Conservation (phyloP, 1,140 invertebrate species). For the Wasmannia auropunctata region DNA sequence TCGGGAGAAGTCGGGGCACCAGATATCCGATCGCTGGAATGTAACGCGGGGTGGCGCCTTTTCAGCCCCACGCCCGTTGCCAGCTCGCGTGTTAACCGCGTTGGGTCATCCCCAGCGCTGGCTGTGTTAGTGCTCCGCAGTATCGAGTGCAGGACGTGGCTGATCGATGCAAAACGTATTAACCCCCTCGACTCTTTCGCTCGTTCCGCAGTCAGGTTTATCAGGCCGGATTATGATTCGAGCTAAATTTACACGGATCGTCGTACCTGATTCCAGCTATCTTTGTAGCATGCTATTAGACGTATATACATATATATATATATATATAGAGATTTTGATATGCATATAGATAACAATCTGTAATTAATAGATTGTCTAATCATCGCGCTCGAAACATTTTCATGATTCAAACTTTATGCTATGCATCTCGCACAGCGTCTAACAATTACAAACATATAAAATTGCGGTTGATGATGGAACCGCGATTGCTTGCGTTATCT, state of each 20-base stretch:
- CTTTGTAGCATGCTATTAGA: neutral
- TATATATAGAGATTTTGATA: neutral
- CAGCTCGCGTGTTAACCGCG: conserved; percentile 72
- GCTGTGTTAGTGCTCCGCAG: conserved; percentile 48
- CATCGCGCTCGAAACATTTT: neutral
- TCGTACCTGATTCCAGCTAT: conserved; percentile 34
- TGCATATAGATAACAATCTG: neutral
- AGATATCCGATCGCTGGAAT: conserved; percentile 76
- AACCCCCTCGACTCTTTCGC: conserved; percentile 56
- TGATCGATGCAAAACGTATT: conserved; percentile 76
- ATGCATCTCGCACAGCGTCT: neutral
- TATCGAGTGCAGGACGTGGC: conserved; percentile 68
- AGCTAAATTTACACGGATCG: conserved; percentile 54
- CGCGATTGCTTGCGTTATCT: neutral
- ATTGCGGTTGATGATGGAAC: neutral
- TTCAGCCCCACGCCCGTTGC: conserved; percentile 58
- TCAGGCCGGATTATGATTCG: conserved; percentile 57
- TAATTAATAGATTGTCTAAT: neutral
- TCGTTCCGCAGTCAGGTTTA: conserved; percentile 8
- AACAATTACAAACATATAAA: neutral
- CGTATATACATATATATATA: neutral
- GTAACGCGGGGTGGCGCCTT: conserved; percentile 67
- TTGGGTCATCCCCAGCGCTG: conserved; percentile 43
- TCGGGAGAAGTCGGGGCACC: conserved; percentile 67
- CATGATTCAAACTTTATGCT: neutral